Conservation (phyloP, 2,113 vertebrate genomes). For the Rhinolophus ferrumequinum region DNA sequence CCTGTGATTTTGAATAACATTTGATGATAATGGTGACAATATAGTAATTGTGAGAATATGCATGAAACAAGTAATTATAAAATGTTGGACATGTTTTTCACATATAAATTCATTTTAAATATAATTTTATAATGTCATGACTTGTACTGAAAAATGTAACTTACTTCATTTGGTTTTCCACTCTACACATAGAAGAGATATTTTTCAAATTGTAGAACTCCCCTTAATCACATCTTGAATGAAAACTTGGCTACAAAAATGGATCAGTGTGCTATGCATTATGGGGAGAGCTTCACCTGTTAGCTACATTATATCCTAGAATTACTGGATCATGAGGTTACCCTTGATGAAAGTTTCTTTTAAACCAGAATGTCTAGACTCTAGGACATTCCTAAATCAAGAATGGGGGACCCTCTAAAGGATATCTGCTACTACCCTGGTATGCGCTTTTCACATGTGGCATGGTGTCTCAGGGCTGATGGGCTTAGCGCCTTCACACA, state of each 20-base stretch:
- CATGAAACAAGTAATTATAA: not conserved
- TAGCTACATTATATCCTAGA: not conserved
- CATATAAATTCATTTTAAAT: not conserved
- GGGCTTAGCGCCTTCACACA: accelerated
- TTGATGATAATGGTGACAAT: not conserved
- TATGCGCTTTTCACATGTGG: not conserved
- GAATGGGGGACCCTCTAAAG: not conserved
- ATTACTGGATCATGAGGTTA: not conserved
- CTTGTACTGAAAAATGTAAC: not conserved
- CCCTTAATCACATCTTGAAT: not conserved
- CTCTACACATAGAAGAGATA: not conserved
- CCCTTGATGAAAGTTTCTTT: not conserved
- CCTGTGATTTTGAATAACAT: not conserved
- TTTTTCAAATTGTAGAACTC: not conserved
- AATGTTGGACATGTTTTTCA: constrained; percentile 5
- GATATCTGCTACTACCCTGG: not conserved
- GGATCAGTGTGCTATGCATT: not conserved
- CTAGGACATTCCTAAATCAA: not conserved
- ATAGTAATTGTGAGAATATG: not conserved
- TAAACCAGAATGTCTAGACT: not conserved
- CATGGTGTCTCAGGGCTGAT: accelerated
- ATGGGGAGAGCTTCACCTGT: not conserved
- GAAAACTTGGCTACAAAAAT: not conserved
- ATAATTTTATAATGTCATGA: not conserved
- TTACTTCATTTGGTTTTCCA: not conserved